Base-by-base conservation (phyloP, 2,888 invertebrate species). In the Cancer borealis region DNA sequence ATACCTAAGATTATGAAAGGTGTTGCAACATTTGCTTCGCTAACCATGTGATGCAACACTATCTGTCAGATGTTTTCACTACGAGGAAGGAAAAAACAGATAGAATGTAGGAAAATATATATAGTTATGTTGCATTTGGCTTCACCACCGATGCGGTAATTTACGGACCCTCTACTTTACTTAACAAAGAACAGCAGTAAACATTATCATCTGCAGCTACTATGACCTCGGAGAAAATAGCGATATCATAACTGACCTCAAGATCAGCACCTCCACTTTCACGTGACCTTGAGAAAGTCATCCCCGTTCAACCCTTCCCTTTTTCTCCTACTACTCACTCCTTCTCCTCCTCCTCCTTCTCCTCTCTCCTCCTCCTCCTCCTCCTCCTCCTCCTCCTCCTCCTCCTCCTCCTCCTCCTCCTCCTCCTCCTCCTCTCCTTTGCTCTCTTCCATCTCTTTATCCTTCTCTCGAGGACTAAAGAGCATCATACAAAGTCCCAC, bases 181-280 rank as follows among this genome's bases (percentile, higher is more conserved):
- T 30, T n/a, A 6, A 26, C 26, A 79, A 79, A 79, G n/a, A 79
- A 79, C 10, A 26, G 26, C 39, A 39, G 84, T 84, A 84, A 84
- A 39, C 84, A 84, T 39, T 84, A 39, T 84, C 84, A 84, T 84
- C 26, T 84, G 39, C 39, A 17, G 14, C 26, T 30, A 17, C 39
- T 14, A 84, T 39, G 84, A 39, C 39, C 84, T 84, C 84, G 39
- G 84, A 84, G 39, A 84, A 84, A 84, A 84, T 84, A n/a, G 30
- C 39, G 84, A 14, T 84, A 84, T 90, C 30, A 54, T 90, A 90
- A 90, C 60, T 90, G 90, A 60, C 49, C 90, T 54, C 30, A 90
- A 14, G 60, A 90, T 49, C 90, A 54, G 54, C 90, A 90, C 26
- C 90, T 54, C 30, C 90, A 90, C 90, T 90, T 90, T 84, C 84